Evolutionary conservation across 2,888 invertebrate genomes (phyloP), one percentile per base, ranked within the genome.

Genomic region (Folsomia candida): DNA sequence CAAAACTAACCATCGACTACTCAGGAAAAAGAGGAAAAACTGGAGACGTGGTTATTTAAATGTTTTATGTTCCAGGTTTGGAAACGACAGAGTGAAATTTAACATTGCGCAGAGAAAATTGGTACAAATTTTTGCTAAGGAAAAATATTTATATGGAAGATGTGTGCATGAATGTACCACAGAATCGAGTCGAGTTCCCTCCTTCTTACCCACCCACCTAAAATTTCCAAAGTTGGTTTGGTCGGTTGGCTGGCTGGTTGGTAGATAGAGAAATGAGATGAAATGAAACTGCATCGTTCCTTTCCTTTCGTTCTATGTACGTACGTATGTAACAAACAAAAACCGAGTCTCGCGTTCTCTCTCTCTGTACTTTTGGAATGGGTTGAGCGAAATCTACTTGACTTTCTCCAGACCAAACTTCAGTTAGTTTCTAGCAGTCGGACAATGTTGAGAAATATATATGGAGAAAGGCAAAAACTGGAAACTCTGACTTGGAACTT

Each of bases 391-490:
- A n/a, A n/a, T n/a, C n/a, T n/a, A n/a, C n/a, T n/a, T n/a, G n/a
- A n/a, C n/a, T n/a, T n/a, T n/a, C n/a, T n/a, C 37, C 37, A 37
- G 14, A 37, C 37, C 37, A 37, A 37, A 37, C 37, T 37, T 14
- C 37, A 37, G 37, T 37, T 4, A 37, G 37, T 37, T 37, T 37
- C 37, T 4, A 37, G 14, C 37, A 37, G 37, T 37, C 37, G 57
- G n/a, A 57, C n/a, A 57, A 57, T 20, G 57, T 57, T 4, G n/a
- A 57, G 57, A 14, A 37, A 37, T 9, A 22, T 6, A 54, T 14
- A 54, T 18, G 54, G 54, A 54, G 54, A 22, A 54, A 22, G 54
- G 54, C 54, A 54, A 54, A 54, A 54, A 54, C 54, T 54, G 54
- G 54, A 54, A 22, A 54, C 20, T 54, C 18, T 54, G 22, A 6